Percentiles rank a stretch among this genome's conserved stretches.
Evolutionary conservation across 2,797 vertebrate species (phyloP).

Genomic region (Acomys russatus): DNA sequence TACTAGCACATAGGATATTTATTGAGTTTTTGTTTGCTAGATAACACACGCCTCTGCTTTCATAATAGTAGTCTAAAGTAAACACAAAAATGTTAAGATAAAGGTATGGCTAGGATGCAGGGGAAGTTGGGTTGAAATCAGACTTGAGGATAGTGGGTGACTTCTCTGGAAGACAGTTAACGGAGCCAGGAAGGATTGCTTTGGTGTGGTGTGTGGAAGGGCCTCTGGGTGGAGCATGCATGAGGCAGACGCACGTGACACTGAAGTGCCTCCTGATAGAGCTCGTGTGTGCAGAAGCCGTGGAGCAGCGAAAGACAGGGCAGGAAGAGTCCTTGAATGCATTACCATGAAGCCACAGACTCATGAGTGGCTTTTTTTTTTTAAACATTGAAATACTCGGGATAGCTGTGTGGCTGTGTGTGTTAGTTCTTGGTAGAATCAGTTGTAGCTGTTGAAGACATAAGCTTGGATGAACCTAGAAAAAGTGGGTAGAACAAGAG

Average conservation of each 20-base stretch:
- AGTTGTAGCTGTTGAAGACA: background rate
- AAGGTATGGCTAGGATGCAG: background rate
- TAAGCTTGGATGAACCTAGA: background rate
- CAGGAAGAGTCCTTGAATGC: background rate
- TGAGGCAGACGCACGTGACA: background rate
- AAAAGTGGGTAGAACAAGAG: background rate
- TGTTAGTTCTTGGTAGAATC: conserved; percentile 12
- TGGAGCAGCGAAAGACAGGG: background rate
- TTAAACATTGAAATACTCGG: background rate
- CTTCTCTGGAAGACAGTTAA: conserved; percentile 24
- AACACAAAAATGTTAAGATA: background rate
- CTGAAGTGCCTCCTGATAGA: background rate
- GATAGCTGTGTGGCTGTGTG: background rate
- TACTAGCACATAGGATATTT: background rate
- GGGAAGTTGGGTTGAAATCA: conserved; percentile 14
- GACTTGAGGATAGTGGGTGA: conserved; percentile 28
- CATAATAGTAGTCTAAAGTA: conserved; percentile 37
- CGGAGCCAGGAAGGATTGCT: conserved; percentile 25
- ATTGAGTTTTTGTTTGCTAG: conserved; percentile 47
- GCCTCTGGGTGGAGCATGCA: background rate
- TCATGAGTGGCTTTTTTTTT: background rate
- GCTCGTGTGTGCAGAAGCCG: background rate
- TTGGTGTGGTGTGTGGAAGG: background rate
- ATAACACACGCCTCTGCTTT: conserved; percentile 1
- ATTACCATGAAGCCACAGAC: background rate